phyloP scores from a whole-genome alignment of 2,113 vertebrate species.

The Globicephala melas region DNA sequence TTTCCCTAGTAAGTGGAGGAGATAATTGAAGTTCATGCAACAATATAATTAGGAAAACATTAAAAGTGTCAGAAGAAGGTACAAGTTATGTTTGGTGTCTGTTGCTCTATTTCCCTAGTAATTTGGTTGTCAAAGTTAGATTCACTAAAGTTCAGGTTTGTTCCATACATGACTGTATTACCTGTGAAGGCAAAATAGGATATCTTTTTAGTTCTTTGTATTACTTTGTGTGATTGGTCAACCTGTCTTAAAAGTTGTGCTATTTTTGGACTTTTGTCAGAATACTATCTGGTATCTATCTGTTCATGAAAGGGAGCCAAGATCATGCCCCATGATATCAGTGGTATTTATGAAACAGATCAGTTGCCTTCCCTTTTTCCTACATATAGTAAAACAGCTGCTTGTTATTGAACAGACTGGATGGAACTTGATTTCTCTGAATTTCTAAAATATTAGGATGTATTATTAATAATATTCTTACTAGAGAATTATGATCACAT shows the following conservation, averaged over 20 bases:
- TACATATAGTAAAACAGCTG: background rate
- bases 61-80: background rate
- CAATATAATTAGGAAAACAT: slow-evolving; percentile 4
- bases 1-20: background rate
- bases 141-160: background rate
- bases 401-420: background rate
- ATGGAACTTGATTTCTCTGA: background rate
- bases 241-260: background rate
- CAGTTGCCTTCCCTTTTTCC: background rate
- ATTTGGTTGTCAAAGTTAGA: background rate
- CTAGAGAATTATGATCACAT: background rate
- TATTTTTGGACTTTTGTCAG: background rate
- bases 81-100: background rate
- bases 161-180: background rate
- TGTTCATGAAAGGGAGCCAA: background rate
- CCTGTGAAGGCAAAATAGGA: background rate
- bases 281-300: background rate
- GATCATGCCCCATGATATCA: background rate
- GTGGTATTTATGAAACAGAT: background rate
- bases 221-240: background rate
- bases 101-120: background rate
- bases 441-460: background rate
- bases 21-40: background rate
- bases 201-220: background rate
- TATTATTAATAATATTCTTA: background rate